phyloP scores from a whole-genome alignment of 2,888 invertebrate genomes.

The Ochropleura plecta region DNA sequence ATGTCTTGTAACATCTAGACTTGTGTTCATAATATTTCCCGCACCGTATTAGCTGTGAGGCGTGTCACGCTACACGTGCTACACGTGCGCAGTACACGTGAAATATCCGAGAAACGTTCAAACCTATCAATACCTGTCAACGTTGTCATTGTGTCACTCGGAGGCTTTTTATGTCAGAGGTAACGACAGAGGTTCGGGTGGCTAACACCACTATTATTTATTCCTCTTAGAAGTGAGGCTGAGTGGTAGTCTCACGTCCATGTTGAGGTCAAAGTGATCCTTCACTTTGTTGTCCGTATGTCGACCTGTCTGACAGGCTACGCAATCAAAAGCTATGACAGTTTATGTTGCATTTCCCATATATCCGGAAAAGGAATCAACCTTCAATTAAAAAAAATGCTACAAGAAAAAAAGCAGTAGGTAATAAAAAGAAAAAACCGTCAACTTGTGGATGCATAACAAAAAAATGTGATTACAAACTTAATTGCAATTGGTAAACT shows the following conservation, averaged over 20 bases:
- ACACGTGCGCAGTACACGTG: neutral
- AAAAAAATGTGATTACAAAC: no score
- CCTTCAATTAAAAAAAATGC: no score
- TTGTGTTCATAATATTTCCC: neutral
- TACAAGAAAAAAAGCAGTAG: no score
- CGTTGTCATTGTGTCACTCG: neutral
- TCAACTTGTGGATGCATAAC: no score
- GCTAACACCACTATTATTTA: neutral
- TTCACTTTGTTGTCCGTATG: no score
- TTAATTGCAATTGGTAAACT: no score
- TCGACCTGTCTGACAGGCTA: no score
- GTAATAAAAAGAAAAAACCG: no score
- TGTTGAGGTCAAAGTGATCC: neutral
- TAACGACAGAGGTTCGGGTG: neutral
- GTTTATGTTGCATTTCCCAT: no score
- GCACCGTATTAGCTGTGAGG: neutral
- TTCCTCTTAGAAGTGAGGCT: neutral
- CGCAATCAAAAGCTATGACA: no score
- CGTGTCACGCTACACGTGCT: neutral
- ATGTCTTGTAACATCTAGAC: neutral
- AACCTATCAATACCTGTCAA: conserved; percentile 33
- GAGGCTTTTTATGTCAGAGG: conserved; percentile 2
- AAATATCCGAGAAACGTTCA: neutral
- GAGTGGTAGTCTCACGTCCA: neutral
- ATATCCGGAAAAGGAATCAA: no score